Evolutionary conservation across 2,113 vertebrate species (phyloP), one percentile per base, ranked within the genome.

Genomic region (Entomyzon cyanotis): DNA sequence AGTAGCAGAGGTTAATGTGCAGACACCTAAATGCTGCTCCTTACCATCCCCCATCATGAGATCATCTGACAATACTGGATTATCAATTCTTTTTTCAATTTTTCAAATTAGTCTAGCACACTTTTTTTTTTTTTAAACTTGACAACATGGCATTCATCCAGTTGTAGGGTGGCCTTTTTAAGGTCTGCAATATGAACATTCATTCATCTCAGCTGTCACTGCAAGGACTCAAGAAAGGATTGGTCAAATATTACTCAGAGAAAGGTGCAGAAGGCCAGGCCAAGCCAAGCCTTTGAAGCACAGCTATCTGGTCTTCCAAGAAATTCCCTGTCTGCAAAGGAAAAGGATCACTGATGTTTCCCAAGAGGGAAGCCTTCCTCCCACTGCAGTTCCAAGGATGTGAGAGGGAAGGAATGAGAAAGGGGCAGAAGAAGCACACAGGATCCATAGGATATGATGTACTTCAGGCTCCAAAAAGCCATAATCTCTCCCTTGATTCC

Each of bases 1-100:
- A 25, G 16, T 42, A 63, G n/a, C 33, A 64, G 4, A 83, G 2
- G 2, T 55, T 69, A 69, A 60, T 0, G 0, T 44, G 31, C 21
- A 62, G 18, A 41, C 28, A 39, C 14, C 15, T 67, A 31, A 77
- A 46, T 46, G 10, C 15, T 55, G 11, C 33, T 56, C 21, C 30
- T 86, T 74, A 49, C 5, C 15, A 35, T 15, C 28, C 10, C 28
- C 69, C 33, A 53, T 30, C 11, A 41, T 37, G 27, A 56, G 20
- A 31, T 70, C 19, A 55, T 28, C 65, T 60, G 15, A 37, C 25
- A 84, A 49, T 28, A 68, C 3, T 35, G 15, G 11, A 52, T 60
- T 52, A 18, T 10, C 3, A 22, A 15, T 46, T 77, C 7, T 15
- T 24, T 64, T 60, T 64, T 44, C 28, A 14, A 24, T 60, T 89